Percentiles rank a stretch among this genome's conserved stretches.
Evolutionary conservation across 2,113 vertebrate genomes (phyloP).

Genomic region (Antechinus flavipes): DNA sequence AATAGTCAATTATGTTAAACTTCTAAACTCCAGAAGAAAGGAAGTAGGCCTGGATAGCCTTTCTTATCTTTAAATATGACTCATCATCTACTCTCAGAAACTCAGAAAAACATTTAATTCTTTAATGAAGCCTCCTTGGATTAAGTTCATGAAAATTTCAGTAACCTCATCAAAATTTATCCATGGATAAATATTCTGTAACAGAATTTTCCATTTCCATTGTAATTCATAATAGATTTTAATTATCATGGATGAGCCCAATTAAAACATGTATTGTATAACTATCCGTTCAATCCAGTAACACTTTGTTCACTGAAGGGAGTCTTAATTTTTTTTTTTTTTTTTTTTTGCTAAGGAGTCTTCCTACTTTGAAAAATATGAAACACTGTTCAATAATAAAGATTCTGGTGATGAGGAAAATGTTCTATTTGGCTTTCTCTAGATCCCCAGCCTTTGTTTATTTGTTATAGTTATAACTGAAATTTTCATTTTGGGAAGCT

Average conservation of each 20-base stretch:
- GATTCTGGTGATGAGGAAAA: not conserved
- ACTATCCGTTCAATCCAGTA: not conserved
- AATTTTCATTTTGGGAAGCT: not conserved
- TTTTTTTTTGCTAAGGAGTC: not conserved
- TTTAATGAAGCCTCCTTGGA: not conserved
- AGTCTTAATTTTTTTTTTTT: not conserved
- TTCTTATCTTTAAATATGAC: not conserved
- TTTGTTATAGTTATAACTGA: too few relatives aligned
- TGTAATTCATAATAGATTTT: not conserved
- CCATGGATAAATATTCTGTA: not conserved
- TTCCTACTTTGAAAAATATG: not conserved
- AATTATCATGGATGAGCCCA: not conserved
- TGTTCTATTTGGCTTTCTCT: not conserved
- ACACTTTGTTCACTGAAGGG: too few relatives aligned
- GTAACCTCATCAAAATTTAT: not conserved
- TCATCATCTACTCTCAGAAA: not conserved
- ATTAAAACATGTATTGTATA: not conserved
- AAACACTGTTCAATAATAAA: not conserved
- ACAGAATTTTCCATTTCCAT: not conserved
- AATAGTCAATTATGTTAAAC: conserved; percentile 12
- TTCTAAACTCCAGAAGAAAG: conserved; percentile 20
- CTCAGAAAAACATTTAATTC: not conserved
- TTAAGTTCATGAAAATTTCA: not conserved
- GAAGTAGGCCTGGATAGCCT: not conserved
- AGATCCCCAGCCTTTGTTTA: not conserved